These are phyloP conservation scores for Spilarctia lutea DNA, from an alignment of 2,888 invertebrate species.

Conservation along the genomic window DNA sequence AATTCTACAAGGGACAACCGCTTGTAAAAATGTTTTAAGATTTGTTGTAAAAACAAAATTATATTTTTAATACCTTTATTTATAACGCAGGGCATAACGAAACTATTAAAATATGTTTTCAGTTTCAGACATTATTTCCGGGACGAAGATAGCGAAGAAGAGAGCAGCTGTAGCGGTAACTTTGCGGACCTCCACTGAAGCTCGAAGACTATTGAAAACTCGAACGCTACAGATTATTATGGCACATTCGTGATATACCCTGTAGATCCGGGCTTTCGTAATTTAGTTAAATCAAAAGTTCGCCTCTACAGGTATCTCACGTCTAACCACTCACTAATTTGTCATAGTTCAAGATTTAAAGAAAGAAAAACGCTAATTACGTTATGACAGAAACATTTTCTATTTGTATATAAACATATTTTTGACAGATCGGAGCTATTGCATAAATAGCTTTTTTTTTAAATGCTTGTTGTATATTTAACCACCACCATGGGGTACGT, in stretches of 20 bases:
- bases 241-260: slow-evolving; percentile 99
- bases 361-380: slow-evolving; percentile 19
- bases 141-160: slow-evolving; percentile 25
- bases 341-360: slow-evolving; percentile 36
- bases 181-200: slow-evolving; percentile 32
- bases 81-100: slow-evolving; percentile 31
- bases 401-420: too few species aligned
- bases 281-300: slow-evolving; percentile 98
- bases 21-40: not conserved
- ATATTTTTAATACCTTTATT: slow-evolving; percentile 30
- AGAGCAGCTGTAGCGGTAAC: slow-evolving; percentile 35
- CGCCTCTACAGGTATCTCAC: slow-evolving; percentile 99
- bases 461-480: too few species aligned
- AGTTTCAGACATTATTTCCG: slow-evolving; percentile 36
- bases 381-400: not conserved
- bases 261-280: slow-evolving; percentile 99
- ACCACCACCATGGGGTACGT: too few species aligned
- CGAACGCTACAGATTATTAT: slow-evolving; percentile 65
- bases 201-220: slow-evolving; percentile 41
- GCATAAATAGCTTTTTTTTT: too few species aligned
- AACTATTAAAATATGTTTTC: slow-evolving; percentile 38
- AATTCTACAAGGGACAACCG: too few species aligned
- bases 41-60: slow-evolving; percentile 15
- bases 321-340: slow-evolving; percentile 93
- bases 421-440: too few species aligned